phyloP scores from a whole-genome alignment of 2,888 invertebrate species.

The Hyles lineata region DNA sequence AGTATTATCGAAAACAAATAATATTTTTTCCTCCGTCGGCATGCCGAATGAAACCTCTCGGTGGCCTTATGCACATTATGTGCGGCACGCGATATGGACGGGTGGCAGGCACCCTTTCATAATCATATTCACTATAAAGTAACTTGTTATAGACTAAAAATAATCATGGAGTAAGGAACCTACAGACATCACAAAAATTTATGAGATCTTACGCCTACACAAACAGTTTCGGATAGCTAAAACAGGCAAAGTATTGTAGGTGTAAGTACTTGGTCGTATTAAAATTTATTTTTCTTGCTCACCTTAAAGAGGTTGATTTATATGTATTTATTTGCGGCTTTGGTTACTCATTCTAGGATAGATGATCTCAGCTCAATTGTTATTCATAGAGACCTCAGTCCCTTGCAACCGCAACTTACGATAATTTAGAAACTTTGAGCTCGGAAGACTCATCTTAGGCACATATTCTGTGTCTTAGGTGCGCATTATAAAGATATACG shows the following conservation, averaged over 20 bases:
- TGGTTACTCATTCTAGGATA: constrained; percentile 1
- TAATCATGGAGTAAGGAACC: neutral
- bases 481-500: too few species aligned
- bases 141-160: neutral
- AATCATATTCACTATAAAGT: too few species aligned
- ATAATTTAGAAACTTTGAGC: neutral
- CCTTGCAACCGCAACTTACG: neutral
- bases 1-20: too few species aligned
- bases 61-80: too few species aligned
- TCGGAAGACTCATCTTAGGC: neutral
- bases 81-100: too few species aligned
- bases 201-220: constrained; percentile 11
- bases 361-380: constrained; percentile 10
- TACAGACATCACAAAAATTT: neutral
- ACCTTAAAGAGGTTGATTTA: neutral
- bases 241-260: neutral
- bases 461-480: too few species aligned
- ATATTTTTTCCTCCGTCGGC: too few species aligned
- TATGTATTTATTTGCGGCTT: neutral
- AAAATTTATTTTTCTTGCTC: neutral
- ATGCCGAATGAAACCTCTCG: too few species aligned
- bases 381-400: constrained; percentile 2
- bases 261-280: neutral
- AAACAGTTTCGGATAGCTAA: neutral
- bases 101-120: too few species aligned